Conservation (phyloP, 2,888 invertebrate species). For the Callimorpha dominula region DNA sequence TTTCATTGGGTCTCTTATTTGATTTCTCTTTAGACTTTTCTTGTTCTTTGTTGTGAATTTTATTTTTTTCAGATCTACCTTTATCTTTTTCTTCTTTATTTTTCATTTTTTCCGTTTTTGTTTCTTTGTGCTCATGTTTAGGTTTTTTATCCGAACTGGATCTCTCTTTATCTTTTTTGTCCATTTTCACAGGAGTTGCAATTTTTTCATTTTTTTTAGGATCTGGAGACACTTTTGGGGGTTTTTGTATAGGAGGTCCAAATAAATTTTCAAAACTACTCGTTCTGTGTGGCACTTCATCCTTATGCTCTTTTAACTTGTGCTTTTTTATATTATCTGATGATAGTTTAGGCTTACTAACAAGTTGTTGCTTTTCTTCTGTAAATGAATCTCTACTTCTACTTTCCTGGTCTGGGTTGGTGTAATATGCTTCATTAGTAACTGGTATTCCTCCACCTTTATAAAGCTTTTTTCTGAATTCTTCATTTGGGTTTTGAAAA, state of each 20-base stretch:
- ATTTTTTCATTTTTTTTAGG: slow-evolving; percentile 84
- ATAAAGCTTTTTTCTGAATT: slow-evolving; percentile 94
- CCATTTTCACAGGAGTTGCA: slow-evolving; percentile 70
- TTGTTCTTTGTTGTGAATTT: slow-evolving; percentile 86
- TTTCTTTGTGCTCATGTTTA: slow-evolving; percentile 82
- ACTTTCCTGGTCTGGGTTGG: slow-evolving; percentile 85
- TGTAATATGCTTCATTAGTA: slow-evolving; percentile 77
- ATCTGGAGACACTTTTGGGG: slow-evolving; percentile 90
- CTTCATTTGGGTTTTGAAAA: slow-evolving; percentile 95
- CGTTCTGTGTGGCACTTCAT: slow-evolving; percentile 85
- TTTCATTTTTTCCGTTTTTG: slow-evolving; percentile 80
- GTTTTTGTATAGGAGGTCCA: slow-evolving; percentile 93
- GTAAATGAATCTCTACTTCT: slow-evolving; percentile 86
- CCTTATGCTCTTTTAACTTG: slow-evolving; percentile 86
- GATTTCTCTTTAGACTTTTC: slow-evolving; percentile 86
- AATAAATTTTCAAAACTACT: slow-evolving; percentile 93
- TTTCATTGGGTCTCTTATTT: slow-evolving; percentile 80
- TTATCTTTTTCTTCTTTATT: slow-evolving; percentile 82
- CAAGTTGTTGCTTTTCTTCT: slow-evolving; percentile 87
- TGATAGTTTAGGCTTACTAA: slow-evolving; percentile 90
- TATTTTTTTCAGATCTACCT: slow-evolving; percentile 79
- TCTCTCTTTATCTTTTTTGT: slow-evolving; percentile 87
- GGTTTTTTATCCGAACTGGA: slow-evolving; percentile 80
- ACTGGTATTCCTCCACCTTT: slow-evolving; percentile 93
- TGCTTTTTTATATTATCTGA: slow-evolving; percentile 87